A percentile compares a stretch with the other conserved stretches of the same genome.
These are phyloP conservation scores for Micropterix aruncella DNA, from an alignment of 2,888 invertebrate species.

Conservation along the genomic window DNA sequence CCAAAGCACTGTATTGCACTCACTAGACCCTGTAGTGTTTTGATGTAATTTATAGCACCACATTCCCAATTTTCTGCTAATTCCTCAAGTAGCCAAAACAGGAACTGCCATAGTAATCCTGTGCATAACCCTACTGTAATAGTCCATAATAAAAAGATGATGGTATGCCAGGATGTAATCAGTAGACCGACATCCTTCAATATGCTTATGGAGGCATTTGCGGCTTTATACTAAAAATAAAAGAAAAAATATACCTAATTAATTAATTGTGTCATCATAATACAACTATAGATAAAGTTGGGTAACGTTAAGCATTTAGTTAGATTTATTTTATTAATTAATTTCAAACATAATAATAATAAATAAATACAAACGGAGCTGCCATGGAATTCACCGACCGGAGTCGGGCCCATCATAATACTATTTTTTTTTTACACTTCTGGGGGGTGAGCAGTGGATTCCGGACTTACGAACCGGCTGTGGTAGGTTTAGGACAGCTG, in stretches of 20 bases:
- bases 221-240: conserved; percentile 43
- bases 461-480: too few relatives aligned
- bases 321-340: too few relatives aligned
- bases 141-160: conserved; percentile 69
- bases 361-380: too few relatives aligned
- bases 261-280: background rate
- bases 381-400: too few relatives aligned
- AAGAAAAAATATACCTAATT: conserved; percentile 7
- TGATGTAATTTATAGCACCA: conserved; percentile 40
- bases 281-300: too few relatives aligned
- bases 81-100: conserved; percentile 76
- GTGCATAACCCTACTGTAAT: conserved; percentile 72
- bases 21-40: conserved; percentile 59
- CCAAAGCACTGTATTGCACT: conserved; percentile 68
- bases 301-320: too few relatives aligned
- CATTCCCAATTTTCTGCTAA: conserved; percentile 35
- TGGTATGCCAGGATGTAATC: conserved; percentile 47
- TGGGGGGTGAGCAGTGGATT: too few relatives aligned
- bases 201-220: conserved; percentile 50
- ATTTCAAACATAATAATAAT: too few relatives aligned
- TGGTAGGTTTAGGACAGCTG: too few relatives aligned
- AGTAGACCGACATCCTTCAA: conserved; percentile 53
- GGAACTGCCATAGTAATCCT: conserved; percentile 75
- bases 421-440: too few relatives aligned
- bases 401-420: too few relatives aligned